Conservation (phyloP, 2,113 vertebrate genomes). For the Myiopsitta monachus region DNA sequence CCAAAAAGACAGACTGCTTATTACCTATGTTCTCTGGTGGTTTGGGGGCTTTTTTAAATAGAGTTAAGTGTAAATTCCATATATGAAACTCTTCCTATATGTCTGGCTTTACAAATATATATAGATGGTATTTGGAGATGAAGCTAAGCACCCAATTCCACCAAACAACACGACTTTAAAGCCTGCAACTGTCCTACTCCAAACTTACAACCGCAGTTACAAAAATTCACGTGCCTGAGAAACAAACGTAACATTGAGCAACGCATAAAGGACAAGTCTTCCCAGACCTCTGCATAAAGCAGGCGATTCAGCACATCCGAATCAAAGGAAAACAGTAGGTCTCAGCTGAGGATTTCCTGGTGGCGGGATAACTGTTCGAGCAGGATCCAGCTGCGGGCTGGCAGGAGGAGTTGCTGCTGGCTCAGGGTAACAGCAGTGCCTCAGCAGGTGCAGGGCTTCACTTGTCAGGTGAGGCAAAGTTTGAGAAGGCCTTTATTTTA, state of each 20-base stretch:
- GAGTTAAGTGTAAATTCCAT: accelerated
- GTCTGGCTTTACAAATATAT: neutral
- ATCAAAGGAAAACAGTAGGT: neutral
- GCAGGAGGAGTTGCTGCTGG: neutral
- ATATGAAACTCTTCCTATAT: neutral
- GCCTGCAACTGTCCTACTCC: neutral
- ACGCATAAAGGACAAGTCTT: neutral
- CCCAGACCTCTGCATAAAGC: neutral
- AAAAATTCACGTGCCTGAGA: neutral
- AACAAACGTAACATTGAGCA: neutral
- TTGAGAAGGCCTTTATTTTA: neutral
- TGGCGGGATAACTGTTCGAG: neutral
- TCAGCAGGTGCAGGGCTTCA: accelerated
- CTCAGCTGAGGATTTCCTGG: neutral
- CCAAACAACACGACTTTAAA: neutral
- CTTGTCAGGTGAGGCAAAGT: too few species aligned
- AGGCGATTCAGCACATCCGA: neutral
- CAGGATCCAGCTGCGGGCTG: accelerated
- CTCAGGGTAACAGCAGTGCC: accelerated
- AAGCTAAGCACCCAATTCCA: neutral
- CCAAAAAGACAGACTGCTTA: neutral
- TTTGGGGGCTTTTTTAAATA: neutral
- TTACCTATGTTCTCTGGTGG: neutral
- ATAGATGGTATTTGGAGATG: neutral
- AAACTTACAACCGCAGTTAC: neutral